Base-by-base conservation (phyloP, 2,797 vertebrate species). In the Diplodus sargus region DNA sequence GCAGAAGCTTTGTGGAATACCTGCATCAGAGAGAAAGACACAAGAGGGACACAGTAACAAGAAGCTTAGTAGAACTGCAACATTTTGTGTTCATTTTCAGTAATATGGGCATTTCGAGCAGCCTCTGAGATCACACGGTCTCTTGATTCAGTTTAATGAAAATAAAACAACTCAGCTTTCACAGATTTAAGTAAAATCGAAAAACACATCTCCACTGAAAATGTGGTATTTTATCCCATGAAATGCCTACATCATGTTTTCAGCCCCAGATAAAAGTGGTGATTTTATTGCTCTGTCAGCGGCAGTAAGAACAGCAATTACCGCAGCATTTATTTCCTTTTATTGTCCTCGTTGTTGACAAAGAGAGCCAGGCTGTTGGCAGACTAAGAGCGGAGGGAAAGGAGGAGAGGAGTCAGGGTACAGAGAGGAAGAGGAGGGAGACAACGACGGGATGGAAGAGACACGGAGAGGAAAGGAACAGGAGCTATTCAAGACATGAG, bases 401-500 rank as follows among this genome's bases (percentile, higher is more conserved):
- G 16, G 48, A 16, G 20, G 18, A 23, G 42, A 64, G 13, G 65
- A 51, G 48, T 42, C 8, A 30, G 20, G 30, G 12, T 28, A 12
- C 71, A 75, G 45, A 18, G 42, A 77, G 15, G n/a, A 61, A 61
- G 39, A 39, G 25, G 30, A 12, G 54, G 47, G 47, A 77, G 67
- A 81, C 72, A 49, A 48, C 6, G 14, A 57, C 17, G 17, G 51
- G 63, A 79, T 76, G 30, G 58, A 78, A 48, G 64, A 49, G 64
- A 72, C 39, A 62, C 62, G 57, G 23, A 72, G 18, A 88, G 60
- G 45, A 79, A 87, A 87, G 54, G 52, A 79, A 53, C 25, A 43
- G 39, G 10, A 70, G 70, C 42, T 66, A 73, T 82, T 81, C 76
- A 85, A 74, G 77, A 78, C 67, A 70, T 59, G 68, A 76, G 52